These are phyloP conservation scores for Betta splendens DNA, from an alignment of 2,797 vertebrate species.

Conservation along the genomic window DNA sequence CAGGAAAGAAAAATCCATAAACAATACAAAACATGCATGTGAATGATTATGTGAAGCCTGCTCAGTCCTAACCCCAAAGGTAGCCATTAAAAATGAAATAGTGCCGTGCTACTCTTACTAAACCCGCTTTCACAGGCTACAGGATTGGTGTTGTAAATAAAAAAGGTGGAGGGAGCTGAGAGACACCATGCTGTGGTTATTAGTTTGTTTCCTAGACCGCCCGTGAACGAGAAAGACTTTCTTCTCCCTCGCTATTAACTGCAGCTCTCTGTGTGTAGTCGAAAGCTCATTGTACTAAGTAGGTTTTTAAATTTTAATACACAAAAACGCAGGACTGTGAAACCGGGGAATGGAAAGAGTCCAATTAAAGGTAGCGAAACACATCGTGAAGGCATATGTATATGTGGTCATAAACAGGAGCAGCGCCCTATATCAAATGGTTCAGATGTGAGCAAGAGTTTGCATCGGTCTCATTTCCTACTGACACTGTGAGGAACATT, in stretches of 20 bases:
- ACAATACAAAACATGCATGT: constrained; percentile 49
- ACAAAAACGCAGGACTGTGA: constrained; percentile 36
- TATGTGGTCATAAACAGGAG: too few relatives aligned
- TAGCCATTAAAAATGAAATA: constrained; percentile 66
- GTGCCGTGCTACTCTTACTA: constrained; percentile 35
- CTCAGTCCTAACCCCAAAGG: constrained; percentile 50
- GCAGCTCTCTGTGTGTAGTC: constrained; percentile 22
- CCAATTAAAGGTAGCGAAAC: constrained; percentile 34
- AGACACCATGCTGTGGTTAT: constrained; percentile 42
- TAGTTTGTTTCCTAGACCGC: constrained; percentile 34
- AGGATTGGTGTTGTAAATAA: constrained; percentile 55
- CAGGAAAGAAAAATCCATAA: constrained; percentile 45
- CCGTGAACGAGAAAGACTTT: constrained; percentile 31
- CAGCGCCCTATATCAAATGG: constrained; percentile 31
- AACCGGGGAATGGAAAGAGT: constrained; percentile 4
- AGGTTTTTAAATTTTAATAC: constrained; percentile 45
- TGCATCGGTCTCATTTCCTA: too few relatives aligned
- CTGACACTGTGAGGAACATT: constrained; percentile 26
- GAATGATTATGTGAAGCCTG: constrained; percentile 46
- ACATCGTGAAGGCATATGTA: constrained; percentile 12
- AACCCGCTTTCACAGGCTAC: constrained; percentile 48
- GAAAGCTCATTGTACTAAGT: constrained; percentile 27
- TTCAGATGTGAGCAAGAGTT: too few relatives aligned
- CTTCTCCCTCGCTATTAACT: constrained; percentile 30
- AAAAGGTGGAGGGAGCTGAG: constrained; percentile 42